Base-by-base conservation (phyloP, 2,113 vertebrate species). In the Chionis minor region DNA sequence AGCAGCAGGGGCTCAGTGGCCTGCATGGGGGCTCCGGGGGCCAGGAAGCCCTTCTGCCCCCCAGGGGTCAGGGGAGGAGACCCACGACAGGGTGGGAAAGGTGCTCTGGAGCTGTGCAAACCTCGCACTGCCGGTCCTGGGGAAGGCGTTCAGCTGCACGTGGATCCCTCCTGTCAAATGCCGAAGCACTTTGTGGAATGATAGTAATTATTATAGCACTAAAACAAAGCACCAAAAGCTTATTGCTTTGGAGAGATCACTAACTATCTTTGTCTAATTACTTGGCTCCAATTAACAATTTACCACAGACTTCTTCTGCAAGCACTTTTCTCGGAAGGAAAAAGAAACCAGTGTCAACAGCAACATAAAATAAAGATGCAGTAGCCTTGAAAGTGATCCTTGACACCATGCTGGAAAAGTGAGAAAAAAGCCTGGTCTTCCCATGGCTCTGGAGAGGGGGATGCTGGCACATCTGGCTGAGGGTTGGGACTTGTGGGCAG, bases 191-290 rank as follows among this genome's bases (percentile, higher is more conserved):
- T 95, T 70, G 77, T 88, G 88, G 92, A 95, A 91, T 56, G 88
- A 45, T 58, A 71, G 94, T 51, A 65, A 83, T 94, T 81, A 79
- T 95, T 87, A 82, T 52, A 94, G 81, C 94, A 87, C 71, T 95
- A 95, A 97, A 88, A 91, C 94, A 82, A 94, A 94, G 87, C 94
- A 84, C 92, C 67, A 52, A 93, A 77, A 94, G 93, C 91, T 95
- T 81, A 86, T 81, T 94, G 94, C 94, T 96, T 92, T 66, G 91
- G 93, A 96, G 94, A 94, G 92, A 95, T 97, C 96, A 92, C 89
- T 96, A 88, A 95, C 70, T 61, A 86, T 97, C 97, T 96, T 94
- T 94, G 92, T 92, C 95, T 97, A 94, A 96, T 97, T 97, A 97
- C 94, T 97, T 96, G 95, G 89, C 88, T 84, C 92, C 96, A 96